Conservation (phyloP, 1,140 invertebrate genomes). For the Sinella curviseta region DNA sequence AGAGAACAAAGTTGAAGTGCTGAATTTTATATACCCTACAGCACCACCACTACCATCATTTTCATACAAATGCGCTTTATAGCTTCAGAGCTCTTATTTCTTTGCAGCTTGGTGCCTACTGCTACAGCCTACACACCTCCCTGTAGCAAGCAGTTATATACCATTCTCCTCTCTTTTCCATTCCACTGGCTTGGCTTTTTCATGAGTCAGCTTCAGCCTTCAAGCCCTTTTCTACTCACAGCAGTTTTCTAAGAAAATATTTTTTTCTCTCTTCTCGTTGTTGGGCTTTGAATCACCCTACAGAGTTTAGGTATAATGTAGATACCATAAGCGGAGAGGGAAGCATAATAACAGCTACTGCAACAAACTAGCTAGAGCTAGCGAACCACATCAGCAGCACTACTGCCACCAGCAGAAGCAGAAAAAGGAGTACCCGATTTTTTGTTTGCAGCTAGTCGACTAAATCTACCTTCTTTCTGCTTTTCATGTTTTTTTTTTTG, state of each 20-base stretch:
- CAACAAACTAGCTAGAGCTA: not conserved
- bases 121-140: not conserved
- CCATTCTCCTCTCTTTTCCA: constrained; percentile 3
- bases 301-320: not conserved
- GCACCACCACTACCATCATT: not conserved
- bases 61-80: not conserved
- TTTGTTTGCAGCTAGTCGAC: not conserved
- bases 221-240: constrained; percentile 9
- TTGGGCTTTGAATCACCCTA: not conserved
- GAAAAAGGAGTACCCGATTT: not conserved
- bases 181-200: constrained; percentile 25
- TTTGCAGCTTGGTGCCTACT: not conserved
- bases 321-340: not conserved
- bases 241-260: constrained; percentile 23
- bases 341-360: not conserved
- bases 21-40: constrained; percentile 26
- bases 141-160: not conserved
- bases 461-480: not conserved
- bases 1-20: not conserved
- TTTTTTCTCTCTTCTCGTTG: not conserved
- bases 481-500: not conserved
- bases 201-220: constrained; percentile 25
- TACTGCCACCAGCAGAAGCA: too few relatives aligned
- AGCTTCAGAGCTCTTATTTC: not conserved
- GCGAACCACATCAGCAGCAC: not conserved